Base-by-base conservation (phyloP, 1,140 invertebrate species). In the Papilio polytes region DNA sequence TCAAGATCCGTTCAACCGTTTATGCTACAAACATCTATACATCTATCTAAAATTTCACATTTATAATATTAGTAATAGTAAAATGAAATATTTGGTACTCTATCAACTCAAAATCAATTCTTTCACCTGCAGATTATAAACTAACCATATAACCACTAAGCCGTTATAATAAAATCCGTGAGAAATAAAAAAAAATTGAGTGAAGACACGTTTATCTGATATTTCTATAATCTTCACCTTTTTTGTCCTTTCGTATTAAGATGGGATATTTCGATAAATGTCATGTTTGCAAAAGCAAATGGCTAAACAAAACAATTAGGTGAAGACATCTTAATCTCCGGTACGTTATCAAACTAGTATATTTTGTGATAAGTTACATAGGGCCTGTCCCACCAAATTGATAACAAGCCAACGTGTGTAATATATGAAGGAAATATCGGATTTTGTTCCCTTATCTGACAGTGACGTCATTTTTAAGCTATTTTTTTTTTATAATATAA, bases 161-260 rank as follows among this genome's bases (percentile, higher is more conserved):
- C 31, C 18, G 53, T 51, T 26, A 53, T 31, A 3, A 26, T 48
- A 74, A 8, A 76, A 46, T 76, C 74, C 74, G 74, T 76, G 74
- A 46, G 74, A 76, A 76, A 15, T 48, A 76, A n/a, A 76, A 76
- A 76, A 76, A 15, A 7, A 20, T 9, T 20, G 20, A 51, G 74
- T 76, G 74, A 53, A 51, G 74, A 76, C 41, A 76, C 6, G 10
- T 18, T 20, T 76, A 76, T 76, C 74, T 76, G 74, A 76, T 76
- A 2, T 26, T 13, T 48, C 10, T 26, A 15, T 76, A 76, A 74
- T 74, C 73, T 44, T 74, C n/a, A 74, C 13, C 12, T n/a, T 48
- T 74, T 76, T 76, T 76, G 74, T 51, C n/a, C 74, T 12, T 76
- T 31, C 20, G 74, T 51, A 76, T 76, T 76, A 48, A 76, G 74